These are phyloP conservation scores for Lepidotrigona ventralis DNA, from an alignment of 1,140 invertebrate species.

Conservation along the genomic window DNA sequence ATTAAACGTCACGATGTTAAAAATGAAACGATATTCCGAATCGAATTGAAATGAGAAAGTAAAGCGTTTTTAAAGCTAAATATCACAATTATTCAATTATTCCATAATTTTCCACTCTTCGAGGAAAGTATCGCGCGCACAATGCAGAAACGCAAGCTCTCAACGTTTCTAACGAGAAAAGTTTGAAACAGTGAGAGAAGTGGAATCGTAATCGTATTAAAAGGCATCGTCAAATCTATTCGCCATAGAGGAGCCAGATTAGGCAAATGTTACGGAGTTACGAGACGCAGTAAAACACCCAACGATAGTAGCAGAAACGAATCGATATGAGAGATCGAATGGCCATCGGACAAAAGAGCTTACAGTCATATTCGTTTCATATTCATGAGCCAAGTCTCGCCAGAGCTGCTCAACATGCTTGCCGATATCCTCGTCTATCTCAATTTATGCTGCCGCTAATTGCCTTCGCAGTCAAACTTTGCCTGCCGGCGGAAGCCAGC, in stretches of 20 bases:
- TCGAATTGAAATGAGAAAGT: too few species aligned
- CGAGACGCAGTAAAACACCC: constrained; percentile 14
- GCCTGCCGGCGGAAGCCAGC: constrained; percentile 56
- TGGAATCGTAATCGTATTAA: not conserved
- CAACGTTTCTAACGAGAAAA: not conserved
- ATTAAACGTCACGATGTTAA: too few species aligned
- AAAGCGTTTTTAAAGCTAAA: too few species aligned
- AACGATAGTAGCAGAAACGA: constrained; percentile 28
- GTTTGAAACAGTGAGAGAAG: not conserved
- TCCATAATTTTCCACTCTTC: not conserved
- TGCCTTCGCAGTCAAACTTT: constrained; percentile 63
- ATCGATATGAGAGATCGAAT: constrained; percentile 33
- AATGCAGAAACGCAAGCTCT: not conserved
- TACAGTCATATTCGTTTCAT: constrained; percentile 70
- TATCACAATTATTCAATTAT: too few species aligned
- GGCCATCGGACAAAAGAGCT: constrained; percentile 65
- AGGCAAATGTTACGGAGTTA: constrained; percentile 12
- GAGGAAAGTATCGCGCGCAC: rapidly evolving
- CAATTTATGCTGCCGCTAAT: constrained; percentile 69
- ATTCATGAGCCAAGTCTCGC: constrained; percentile 65
- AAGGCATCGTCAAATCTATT: not conserved
- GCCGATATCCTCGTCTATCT: constrained; percentile 59
- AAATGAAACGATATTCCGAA: too few species aligned
- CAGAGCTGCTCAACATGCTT: constrained; percentile 60
- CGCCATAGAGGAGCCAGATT: constrained; percentile 11